Evolutionary conservation across 2,888 invertebrate genomes (phyloP), one percentile per base, ranked within the genome.

Genomic region (Anthoptus insignis): DNA sequence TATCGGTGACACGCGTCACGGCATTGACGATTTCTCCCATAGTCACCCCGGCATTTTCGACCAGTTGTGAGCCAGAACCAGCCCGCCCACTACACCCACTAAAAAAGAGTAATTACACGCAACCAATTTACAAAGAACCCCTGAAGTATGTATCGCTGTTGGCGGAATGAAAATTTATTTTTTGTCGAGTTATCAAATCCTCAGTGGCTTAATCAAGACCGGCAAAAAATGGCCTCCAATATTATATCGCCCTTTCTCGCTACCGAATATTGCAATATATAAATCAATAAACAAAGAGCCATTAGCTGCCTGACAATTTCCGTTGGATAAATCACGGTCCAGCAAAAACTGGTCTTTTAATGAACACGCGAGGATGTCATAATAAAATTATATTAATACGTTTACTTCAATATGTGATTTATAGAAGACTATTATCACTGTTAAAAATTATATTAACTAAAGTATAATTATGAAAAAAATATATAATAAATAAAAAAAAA

Each of bases 251-350:
- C 82, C 85, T 85, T 74, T 79, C 83, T 76, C 80, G 91, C 92
- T 92, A 90, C 91, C 88, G 90, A 91, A 90, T 90, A 91, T 91
- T 89, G 86, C 86, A 79, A 83, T 81, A 81, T 84, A 91, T 91
- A 90, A 91, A 91, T 92, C 91, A 91, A 91, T 91, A 90, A 89
- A 91, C 91, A 91, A 91, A 91, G 90, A 91, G 75, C 87, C 91
- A 91, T 91, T 90, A 89, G 89, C 86, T 90, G 90, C 88, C 91
- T 86, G 85, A 89, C 91, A 88, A 88, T 91, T 90, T 92, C 91
- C 91, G 89, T 82, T 87, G 90, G 88, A 89, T 91, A 91, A 91
- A 91, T 91, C 91, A 91, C 91, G 83, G 73, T 42, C 67, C 67
- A 70, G 77, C 78, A 86, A 89, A 91, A 91, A 86, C 81, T 77